These are phyloP conservation scores for Cephus spinipes DNA, from an alignment of 2,888 invertebrate genomes.

Conservation along the genomic window DNA sequence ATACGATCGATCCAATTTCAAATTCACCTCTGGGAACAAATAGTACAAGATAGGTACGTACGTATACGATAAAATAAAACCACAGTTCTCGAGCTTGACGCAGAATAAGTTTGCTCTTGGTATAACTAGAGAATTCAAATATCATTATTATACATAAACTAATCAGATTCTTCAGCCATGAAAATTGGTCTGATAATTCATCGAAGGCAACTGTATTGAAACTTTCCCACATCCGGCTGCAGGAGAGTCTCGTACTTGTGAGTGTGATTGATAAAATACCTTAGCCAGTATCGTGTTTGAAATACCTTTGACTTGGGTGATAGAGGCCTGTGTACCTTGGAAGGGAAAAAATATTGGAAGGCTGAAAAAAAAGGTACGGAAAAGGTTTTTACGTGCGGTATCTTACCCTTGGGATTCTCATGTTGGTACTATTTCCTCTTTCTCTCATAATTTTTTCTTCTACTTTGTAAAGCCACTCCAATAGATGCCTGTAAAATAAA, in stretches of 20 bases:
- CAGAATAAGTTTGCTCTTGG: background rate
- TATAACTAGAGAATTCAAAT: background rate
- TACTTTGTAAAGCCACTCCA: background rate
- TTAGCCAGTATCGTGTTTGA: no score
- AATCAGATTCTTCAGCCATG: background rate
- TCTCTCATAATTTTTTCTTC: background rate
- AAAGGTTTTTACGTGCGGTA: background rate
- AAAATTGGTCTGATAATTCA: background rate
- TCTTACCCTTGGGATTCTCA: background rate
- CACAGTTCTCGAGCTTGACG: background rate
- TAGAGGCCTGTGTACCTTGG: background rate
- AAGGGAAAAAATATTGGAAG: background rate
- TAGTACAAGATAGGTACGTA: background rate
- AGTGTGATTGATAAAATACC: background rate
- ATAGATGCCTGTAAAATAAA: background rate
- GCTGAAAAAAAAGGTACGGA: background rate
- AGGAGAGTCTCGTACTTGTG: background rate
- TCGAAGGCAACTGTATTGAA: background rate
- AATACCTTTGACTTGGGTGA: background rate
- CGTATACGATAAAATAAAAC: background rate
- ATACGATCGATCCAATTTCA: background rate
- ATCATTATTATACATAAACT: background rate
- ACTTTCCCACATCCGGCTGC: background rate
- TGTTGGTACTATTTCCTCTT: background rate
- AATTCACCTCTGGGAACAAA: background rate